Percentiles rank a stretch among this genome's conserved stretches.
Evolutionary conservation across 2,888 invertebrate genomes (phyloP).

Genomic region (Cheiracanthium punctorium): DNA sequence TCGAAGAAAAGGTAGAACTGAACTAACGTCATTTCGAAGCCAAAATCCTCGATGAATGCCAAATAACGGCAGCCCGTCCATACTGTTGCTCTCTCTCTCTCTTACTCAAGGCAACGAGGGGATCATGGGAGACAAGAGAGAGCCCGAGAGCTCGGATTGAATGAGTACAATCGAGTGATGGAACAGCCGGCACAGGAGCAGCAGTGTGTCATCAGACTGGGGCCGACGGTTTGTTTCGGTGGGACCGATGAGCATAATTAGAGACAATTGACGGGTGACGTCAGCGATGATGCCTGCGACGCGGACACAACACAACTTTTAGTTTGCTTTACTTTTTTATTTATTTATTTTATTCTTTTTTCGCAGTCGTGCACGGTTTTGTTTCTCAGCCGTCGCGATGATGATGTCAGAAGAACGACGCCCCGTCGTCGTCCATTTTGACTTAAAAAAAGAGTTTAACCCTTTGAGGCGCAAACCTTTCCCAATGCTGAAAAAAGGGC

Average conservation of each 20-base stretch:
- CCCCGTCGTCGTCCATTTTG: not conserved
- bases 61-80: not conserved
- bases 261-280: constrained; percentile 13
- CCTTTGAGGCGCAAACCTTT: no score
- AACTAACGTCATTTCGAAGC: no score
- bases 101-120: constrained; percentile 6
- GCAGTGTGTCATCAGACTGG: not conserved
- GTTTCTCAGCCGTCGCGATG: not conserved
- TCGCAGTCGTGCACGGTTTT: not conserved
- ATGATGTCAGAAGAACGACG: not conserved
- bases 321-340: not conserved
- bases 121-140: not conserved
- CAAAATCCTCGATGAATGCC: no score
- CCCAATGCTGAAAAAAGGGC: no score
- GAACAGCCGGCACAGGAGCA: constrained; percentile 8
- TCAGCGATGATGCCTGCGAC: constrained; percentile 4
- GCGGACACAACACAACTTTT: constrained; percentile 3
- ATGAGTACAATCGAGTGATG: not conserved
- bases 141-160: not conserved
- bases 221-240: not conserved
- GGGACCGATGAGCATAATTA: constrained; percentile 10
- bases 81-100: not conserved
- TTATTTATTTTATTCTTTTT: not conserved
- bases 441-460: no score
- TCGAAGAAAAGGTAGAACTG: no score